Evolutionary conservation across 1,140 invertebrate genomes (phyloP).

Genomic region (Stegodyphus dumicola): DNA sequence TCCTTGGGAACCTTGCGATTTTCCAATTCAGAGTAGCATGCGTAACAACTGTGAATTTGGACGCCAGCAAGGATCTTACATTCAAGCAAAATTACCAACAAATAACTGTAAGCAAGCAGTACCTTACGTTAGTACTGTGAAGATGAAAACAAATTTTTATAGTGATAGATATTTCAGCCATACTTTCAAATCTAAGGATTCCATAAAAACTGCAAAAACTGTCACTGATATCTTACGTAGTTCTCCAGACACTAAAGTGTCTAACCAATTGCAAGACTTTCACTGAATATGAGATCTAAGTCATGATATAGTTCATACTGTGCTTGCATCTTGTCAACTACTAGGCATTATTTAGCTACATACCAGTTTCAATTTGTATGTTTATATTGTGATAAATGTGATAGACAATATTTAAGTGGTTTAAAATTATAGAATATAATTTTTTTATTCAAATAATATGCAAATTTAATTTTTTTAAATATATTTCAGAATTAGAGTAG

Average conservation of each 20-base stretch:
- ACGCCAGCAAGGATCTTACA: slow-evolving; percentile 7
- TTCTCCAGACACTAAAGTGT: slow-evolving; percentile 49
- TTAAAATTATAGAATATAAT: too few relatives aligned
- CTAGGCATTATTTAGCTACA: too few relatives aligned
- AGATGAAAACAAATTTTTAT: slow-evolving; percentile 52
- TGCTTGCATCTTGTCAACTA: too few relatives aligned
- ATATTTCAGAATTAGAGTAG: too few relatives aligned
- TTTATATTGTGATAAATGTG: too few relatives aligned
- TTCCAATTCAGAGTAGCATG: slow-evolving; percentile 30
- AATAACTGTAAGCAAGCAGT: neutral
- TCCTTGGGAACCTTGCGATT: slow-evolving; percentile 55
- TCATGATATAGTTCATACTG: too few relatives aligned
- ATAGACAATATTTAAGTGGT: too few relatives aligned
- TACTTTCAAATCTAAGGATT: slow-evolving; percentile 55
- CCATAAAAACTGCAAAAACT: slow-evolving; percentile 54
- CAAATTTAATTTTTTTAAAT: too few relatives aligned
- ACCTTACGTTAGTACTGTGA: slow-evolving; percentile 28
- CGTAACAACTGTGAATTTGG: neutral
- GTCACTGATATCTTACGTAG: slow-evolving; percentile 49
- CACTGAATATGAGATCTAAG: too few relatives aligned
- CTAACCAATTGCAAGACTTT: neutral
- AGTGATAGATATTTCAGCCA: slow-evolving; percentile 46
- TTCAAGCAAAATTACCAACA: slow-evolving; percentile 14
- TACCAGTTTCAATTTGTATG: too few relatives aligned
- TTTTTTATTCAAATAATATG: too few relatives aligned